Evolutionary conservation across 2,113 vertebrate genomes (phyloP).

Genomic region (Dascyllus trimaculatus): DNA sequence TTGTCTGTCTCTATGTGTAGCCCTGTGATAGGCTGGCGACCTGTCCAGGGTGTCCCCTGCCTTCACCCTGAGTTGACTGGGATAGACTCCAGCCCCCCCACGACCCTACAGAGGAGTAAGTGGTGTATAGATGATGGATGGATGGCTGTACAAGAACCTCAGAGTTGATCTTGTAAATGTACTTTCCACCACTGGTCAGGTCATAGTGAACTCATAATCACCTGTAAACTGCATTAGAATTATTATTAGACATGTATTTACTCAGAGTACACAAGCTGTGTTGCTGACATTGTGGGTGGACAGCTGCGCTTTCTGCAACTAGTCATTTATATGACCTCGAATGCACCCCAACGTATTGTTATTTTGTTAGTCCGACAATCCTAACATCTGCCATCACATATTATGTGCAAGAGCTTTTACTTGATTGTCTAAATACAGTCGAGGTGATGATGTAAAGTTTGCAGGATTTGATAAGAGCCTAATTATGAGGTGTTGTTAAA

Average conservation of each 20-base stretch:
- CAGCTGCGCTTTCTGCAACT: conserved; percentile 9
- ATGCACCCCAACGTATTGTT: conserved; percentile 18
- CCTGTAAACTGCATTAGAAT: not conserved
- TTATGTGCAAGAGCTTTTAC: conserved; percentile 8
- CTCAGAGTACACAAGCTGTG: not conserved
- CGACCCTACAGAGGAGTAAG: no score
- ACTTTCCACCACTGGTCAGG: no score
- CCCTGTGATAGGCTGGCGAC: no score
- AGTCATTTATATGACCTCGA: not conserved
- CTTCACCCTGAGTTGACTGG: no score
- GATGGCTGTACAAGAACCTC: no score
- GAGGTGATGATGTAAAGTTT: conserved; percentile 9
- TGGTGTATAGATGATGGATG: no score
- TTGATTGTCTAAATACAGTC: not conserved
- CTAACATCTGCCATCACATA: not conserved
- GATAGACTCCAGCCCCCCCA: no score
- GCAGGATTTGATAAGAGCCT: not conserved
- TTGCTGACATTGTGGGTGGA: conserved; percentile 1
- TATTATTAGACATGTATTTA: not conserved
- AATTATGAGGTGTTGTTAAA: conserved; percentile 35
- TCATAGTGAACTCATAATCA: not conserved
- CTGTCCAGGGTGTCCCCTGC: no score
- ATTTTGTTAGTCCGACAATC: not conserved
- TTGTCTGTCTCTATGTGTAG: no score
- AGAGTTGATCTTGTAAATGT: no score